Evolutionary conservation across 2,797 vertebrate genomes (phyloP).

Genomic region (Coreius guichenoti): DNA sequence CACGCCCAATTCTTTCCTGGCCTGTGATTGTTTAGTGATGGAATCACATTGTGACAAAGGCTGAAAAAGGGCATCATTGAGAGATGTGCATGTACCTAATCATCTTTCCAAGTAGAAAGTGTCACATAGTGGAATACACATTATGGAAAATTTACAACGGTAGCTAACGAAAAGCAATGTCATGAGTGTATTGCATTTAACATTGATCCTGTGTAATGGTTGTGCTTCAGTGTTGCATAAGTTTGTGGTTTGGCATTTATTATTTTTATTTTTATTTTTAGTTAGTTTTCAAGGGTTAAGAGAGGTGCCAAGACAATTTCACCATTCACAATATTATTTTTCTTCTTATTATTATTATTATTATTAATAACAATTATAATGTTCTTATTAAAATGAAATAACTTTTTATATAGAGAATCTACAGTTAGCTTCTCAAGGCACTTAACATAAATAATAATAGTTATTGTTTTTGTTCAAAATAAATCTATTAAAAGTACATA

Average conservation of each 20-base stretch:
- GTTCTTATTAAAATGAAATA: too few species aligned
- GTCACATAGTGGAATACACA: not conserved
- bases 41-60: not conserved
- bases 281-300: not conserved
- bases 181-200: not conserved
- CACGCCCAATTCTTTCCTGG: not conserved
- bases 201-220: not conserved
- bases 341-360: too few species aligned
- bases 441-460: too few species aligned
- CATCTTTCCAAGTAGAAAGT: not conserved
- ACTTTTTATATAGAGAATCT: too few species aligned
- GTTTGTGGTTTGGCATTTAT: not conserved
- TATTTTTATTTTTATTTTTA: not conserved
- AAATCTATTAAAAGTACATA: too few species aligned
- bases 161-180: not conserved
- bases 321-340: too few species aligned
- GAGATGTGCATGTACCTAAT: not conserved
- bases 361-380: too few species aligned
- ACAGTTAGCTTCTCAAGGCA: too few species aligned
- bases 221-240: not conserved
- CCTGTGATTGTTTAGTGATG: conserved; percentile 5
- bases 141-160: not conserved
- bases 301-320: not conserved
- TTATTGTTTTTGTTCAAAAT: too few species aligned
- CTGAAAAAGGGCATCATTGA: not conserved